These are phyloP conservation scores for Apodemus agrarius DNA, from an alignment of 2,797 vertebrate genomes.

Conservation along the genomic window DNA sequence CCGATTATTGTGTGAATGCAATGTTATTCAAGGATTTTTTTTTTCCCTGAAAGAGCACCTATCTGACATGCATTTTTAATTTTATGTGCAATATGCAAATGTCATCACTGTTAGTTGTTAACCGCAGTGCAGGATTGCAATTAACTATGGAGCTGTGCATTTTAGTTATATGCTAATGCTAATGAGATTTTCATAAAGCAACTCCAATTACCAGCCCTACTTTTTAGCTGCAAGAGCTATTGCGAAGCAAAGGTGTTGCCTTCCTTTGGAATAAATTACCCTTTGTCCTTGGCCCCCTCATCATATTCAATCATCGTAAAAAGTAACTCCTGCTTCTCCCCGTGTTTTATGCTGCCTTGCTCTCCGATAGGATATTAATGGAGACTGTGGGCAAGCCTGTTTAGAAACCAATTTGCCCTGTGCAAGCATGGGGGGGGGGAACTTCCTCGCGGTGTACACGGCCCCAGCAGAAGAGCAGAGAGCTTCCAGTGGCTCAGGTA, in stretches of 20 bases:
- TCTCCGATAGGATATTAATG: slow-evolving; percentile 56
- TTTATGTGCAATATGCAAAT: slow-evolving; percentile 74
- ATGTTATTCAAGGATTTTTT: slow-evolving; percentile 77
- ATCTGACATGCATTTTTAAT: slow-evolving; percentile 76
- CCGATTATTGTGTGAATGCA: slow-evolving; percentile 77
- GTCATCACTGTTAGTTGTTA: slow-evolving; percentile 82
- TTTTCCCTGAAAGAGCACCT: slow-evolving; percentile 74
- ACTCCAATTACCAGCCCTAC: slow-evolving; percentile 76
- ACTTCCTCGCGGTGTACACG: slow-evolving; percentile 51
- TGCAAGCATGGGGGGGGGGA: slow-evolving; percentile 43
- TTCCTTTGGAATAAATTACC: slow-evolving; percentile 76
- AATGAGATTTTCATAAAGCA: slow-evolving; percentile 81
- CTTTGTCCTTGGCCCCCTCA: slow-evolving; percentile 78
- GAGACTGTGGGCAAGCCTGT: slow-evolving; percentile 66
- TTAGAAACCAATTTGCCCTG: slow-evolving; percentile 63
- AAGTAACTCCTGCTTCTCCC: slow-evolving; percentile 74
- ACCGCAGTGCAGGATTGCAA: slow-evolving; percentile 76
- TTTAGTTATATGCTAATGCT: slow-evolving; percentile 77
- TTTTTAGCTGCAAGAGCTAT: slow-evolving; percentile 71
- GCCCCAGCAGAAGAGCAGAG: slow-evolving; percentile 32
- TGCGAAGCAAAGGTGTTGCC: slow-evolving; percentile 77
- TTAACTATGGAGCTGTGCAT: slow-evolving; percentile 74
- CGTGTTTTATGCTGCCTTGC: slow-evolving; percentile 61
- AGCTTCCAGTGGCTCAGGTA: slow-evolving; percentile 64
- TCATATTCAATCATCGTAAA: slow-evolving; percentile 77